These are phyloP conservation scores for Hydrolagus affinis DNA, from an alignment of 2,113 vertebrate species.

Conservation along the genomic window DNA sequence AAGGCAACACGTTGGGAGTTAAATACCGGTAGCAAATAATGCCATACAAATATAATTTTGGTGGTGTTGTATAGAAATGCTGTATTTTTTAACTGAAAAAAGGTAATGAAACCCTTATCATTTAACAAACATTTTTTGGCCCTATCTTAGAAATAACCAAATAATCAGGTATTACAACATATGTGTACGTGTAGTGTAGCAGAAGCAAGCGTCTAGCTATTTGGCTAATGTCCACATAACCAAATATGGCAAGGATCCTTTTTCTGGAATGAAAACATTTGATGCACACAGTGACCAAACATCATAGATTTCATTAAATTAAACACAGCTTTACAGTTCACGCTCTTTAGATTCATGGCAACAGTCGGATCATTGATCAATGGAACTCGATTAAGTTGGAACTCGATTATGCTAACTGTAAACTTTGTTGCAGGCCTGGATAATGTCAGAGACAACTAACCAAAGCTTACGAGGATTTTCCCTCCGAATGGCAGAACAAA, in stretches of 20 bases:
- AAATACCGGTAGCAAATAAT: background rate
- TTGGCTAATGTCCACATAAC: slow-evolving; percentile 5
- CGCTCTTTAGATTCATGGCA: background rate
- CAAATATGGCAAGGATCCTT: slow-evolving; percentile 13
- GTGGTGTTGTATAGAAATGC: background rate
- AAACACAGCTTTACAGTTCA: background rate
- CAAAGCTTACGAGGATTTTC: background rate
- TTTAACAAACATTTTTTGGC: background rate
- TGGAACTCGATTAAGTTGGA: background rate
- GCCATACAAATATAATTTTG: too few species aligned
- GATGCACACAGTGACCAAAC: background rate
- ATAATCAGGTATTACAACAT: slow-evolving; percentile 18
- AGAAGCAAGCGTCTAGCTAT: background rate
- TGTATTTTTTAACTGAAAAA: background rate
- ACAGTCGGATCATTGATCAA: background rate
- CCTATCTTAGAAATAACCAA: background rate
- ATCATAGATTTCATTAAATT: slow-evolving; percentile 7
- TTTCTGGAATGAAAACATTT: background rate
- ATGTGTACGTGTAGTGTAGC: background rate
- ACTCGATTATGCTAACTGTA: background rate
- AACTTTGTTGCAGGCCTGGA: slow-evolving; percentile 1
- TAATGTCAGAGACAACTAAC: background rate
- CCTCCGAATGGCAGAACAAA: background rate
- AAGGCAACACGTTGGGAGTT: background rate
- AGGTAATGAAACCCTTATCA: background rate